phyloP scores from a whole-genome alignment of 2,888 invertebrate genomes.

The Proisotoma minuta region DNA sequence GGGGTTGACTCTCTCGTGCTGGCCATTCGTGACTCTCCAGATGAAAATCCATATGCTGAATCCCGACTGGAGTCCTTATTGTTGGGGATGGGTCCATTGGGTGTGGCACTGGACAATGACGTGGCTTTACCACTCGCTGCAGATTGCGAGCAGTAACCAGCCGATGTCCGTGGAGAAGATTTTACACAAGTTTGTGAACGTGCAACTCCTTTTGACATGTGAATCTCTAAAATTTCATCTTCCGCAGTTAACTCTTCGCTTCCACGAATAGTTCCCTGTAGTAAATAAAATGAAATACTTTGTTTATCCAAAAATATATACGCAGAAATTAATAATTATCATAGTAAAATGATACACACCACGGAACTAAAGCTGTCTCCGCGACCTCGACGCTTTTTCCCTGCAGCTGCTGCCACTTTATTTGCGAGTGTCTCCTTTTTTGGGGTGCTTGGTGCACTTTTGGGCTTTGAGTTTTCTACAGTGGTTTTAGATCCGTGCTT shows the following conservation, averaged over 20 bases:
- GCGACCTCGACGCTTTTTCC: constrained; percentile 5
- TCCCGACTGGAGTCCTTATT: constrained; percentile 48
- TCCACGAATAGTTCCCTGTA: constrained; percentile 44
- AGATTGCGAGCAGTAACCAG: constrained; percentile 10
- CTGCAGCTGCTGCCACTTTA: background rate
- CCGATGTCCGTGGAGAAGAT: background rate
- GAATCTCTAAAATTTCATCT: no score
- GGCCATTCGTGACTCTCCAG: constrained; percentile 49
- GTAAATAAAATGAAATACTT: no score
- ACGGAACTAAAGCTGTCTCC: constrained; percentile 13
- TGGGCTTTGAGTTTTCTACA: no score
- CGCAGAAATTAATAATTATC: no score
- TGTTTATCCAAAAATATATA: no score
- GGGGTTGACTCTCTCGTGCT: constrained; percentile 48
- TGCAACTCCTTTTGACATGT: no score
- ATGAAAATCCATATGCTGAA: constrained; percentile 50
- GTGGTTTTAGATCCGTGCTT: no score
- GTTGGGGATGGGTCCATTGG: constrained; percentile 4
- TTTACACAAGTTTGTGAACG: constrained; percentile 7
- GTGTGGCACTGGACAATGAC: constrained; percentile 20
- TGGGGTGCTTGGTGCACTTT: background rate
- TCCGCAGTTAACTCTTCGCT: constrained; percentile 44
- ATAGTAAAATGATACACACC: no score
- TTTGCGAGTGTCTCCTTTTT: constrained; percentile 14
- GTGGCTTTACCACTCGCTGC: constrained; percentile 21